Conservation (phyloP, 2,888 invertebrate species). For the Clistopyga incitator region DNA sequence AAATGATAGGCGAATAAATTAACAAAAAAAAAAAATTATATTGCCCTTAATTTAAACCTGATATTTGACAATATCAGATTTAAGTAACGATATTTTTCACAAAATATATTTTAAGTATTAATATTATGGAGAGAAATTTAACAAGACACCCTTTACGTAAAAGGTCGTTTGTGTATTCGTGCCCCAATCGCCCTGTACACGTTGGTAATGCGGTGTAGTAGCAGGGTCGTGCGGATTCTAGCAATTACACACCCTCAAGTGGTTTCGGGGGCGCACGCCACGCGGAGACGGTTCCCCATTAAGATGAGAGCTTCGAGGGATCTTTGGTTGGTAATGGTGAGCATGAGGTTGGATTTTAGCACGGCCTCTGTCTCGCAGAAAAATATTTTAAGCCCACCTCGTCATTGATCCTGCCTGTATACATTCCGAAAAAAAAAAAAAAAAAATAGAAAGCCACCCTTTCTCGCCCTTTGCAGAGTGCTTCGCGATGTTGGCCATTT, state of each 20-base stretch:
- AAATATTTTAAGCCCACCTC: constrained; percentile 1
- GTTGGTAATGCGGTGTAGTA: constrained; percentile 80
- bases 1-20: too few relatives aligned
- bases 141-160: constrained; percentile 77
- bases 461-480: constrained; percentile 68
- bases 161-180: constrained; percentile 69
- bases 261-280: constrained; percentile 72
- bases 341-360: constrained; percentile 75
- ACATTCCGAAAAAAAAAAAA: too few relatives aligned
- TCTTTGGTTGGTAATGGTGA: constrained; percentile 75
- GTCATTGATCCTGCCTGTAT: too few relatives aligned
- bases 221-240: constrained; percentile 82
- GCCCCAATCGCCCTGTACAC: constrained; percentile 74
- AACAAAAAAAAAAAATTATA: too few relatives aligned
- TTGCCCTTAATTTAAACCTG: too few relatives aligned
- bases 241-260: constrained; percentile 84
- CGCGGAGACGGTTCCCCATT: constrained; percentile 81
- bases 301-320: constrained; percentile 81
- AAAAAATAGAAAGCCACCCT: neutral
- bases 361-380: constrained; percentile 52
- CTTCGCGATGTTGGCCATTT: constrained; percentile 77
- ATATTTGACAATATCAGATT: too few relatives aligned
- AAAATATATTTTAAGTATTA: neutral
- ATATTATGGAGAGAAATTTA: constrained; percentile 45
- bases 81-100: too few relatives aligned